Evolutionary conservation across 2,888 invertebrate species (phyloP), one percentile per base, ranked within the genome.

Genomic region (Philhelius pedissequus): DNA sequence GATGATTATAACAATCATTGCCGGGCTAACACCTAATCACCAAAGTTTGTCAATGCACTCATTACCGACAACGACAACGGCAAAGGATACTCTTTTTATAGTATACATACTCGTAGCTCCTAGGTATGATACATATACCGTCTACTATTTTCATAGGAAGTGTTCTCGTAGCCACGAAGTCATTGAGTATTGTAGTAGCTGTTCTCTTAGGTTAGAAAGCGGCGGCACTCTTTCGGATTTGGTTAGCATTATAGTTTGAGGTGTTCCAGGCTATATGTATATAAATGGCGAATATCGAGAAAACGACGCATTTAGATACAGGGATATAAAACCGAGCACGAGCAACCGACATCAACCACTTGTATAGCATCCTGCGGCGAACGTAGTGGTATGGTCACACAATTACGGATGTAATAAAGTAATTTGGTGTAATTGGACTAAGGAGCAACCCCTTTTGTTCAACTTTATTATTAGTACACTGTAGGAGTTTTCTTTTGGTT

Each of bases 351-450:
- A n/a, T n/a, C n/a, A 84, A 86, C 83, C 86, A 86, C 83, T 86
- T 86, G 86, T 86, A 62, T 83, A 76, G 70, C 62, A 76, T 82
- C 74, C 82, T 82, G 82, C 77, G 82, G 82, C 82, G 80, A 75
- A 79, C 50, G 80, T 84, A 71, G 84, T 84, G 84, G 84, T 80
- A 89, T 89, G 89, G 90, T 89, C 90, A 89, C 89, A 90, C 90
- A 90, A 90, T 90, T 90, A 90, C 90, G 90, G 90, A 90, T 89
- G 90, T 90, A 90, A 90, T 90, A 90, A 90, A 90, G 89, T 90
- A 90, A 90, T 90, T 90, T 90, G 89, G 88, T 89, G 89, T 89
- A 90, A 90, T 90, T 89, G 90, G 90, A 89, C 88, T 88, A 87
- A 88, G 86, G 87, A 84, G 80, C 75, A 84, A 84, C 84, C 84